Evolutionary conservation across 2,797 vertebrate genomes (phyloP).

Genomic region (Oreochromis grahami): DNA sequence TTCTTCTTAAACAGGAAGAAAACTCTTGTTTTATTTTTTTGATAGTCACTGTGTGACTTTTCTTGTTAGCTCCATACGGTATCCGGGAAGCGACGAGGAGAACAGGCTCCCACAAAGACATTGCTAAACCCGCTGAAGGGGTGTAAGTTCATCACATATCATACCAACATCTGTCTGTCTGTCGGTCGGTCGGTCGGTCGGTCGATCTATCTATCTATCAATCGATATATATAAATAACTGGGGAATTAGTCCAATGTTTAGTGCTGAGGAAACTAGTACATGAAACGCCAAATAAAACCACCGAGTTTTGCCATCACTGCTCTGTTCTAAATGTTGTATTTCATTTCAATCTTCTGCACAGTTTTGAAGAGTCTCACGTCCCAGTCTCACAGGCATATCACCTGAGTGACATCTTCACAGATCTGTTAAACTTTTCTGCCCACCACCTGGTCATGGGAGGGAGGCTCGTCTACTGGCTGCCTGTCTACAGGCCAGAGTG

Average conservation of each 20-base stretch:
- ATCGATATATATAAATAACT: not conserved
- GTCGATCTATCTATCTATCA: no score
- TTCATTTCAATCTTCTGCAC: not conserved
- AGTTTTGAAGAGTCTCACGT: slow-evolving; percentile 86
- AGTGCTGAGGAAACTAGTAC: not conserved
- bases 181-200: accelerated
- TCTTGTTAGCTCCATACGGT: slow-evolving; percentile 88
- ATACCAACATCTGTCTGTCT: not conserved
- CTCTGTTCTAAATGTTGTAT: not conserved
- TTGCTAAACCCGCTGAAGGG: slow-evolving; percentile 78
- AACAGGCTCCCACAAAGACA: slow-evolving; percentile 89
- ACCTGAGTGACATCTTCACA: slow-evolving; percentile 94
- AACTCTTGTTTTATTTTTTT: not conserved
- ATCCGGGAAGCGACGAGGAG: slow-evolving; percentile 95
- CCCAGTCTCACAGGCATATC: slow-evolving; percentile 88
- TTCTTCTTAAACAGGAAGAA: not conserved
- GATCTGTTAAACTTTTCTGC: slow-evolving; percentile 93
- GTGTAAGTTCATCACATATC: slow-evolving; percentile 72
- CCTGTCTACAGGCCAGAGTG: slow-evolving; percentile 95
- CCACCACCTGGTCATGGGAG: slow-evolving; percentile 84
- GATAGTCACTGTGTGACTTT: not conserved
- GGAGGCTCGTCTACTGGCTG: slow-evolving; percentile 95
- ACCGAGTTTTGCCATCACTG: not conserved
- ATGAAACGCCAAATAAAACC: not conserved
- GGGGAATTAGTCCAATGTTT: not conserved